phyloP scores from a whole-genome alignment of 2,888 invertebrate genomes.

The Nomada fucata region DNA sequence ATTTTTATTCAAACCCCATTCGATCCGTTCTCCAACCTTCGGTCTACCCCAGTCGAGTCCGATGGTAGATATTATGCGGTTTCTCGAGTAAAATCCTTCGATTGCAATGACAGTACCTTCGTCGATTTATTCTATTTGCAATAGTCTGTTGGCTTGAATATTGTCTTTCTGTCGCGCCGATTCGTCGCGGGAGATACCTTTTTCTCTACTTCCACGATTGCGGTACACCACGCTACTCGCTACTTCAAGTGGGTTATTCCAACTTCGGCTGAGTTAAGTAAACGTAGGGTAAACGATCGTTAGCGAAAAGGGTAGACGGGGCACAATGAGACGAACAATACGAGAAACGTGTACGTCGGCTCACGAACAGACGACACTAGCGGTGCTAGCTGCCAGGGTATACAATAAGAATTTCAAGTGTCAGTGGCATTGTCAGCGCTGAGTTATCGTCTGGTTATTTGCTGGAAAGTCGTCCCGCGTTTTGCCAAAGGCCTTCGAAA shows the following conservation, averaged over 20 bases:
- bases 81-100: conserved; percentile 63
- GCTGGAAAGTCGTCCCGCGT: conserved; percentile 35
- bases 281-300: too few species aligned
- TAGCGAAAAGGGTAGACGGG: too few species aligned
- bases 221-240: too few species aligned
- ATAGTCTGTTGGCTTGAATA: conserved; percentile 46
- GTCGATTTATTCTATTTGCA: conserved; percentile 70
- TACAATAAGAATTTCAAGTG: conserved; percentile 50
- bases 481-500: conserved; percentile 47
- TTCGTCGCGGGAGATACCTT: conserved; percentile 16
- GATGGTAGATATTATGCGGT: conserved; percentile 69
- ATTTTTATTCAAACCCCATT: conserved; percentile 78
- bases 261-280: too few species aligned
- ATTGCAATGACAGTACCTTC: conserved; percentile 56
- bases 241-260: too few species aligned
- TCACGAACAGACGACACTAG: conserved; percentile 24
- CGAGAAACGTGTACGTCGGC: not conserved
- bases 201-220: conserved; percentile 17
- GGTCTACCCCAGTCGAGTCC: conserved; percentile 46
- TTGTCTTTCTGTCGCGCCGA: conserved; percentile 1
- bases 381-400: conserved; percentile 29
- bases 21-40: conserved; percentile 71
- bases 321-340: too few species aligned
- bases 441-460: conserved; percentile 62
- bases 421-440: conserved; percentile 59